phyloP scores from a whole-genome alignment of 1,140 invertebrate species.

The Microplitis demolitor region DNA sequence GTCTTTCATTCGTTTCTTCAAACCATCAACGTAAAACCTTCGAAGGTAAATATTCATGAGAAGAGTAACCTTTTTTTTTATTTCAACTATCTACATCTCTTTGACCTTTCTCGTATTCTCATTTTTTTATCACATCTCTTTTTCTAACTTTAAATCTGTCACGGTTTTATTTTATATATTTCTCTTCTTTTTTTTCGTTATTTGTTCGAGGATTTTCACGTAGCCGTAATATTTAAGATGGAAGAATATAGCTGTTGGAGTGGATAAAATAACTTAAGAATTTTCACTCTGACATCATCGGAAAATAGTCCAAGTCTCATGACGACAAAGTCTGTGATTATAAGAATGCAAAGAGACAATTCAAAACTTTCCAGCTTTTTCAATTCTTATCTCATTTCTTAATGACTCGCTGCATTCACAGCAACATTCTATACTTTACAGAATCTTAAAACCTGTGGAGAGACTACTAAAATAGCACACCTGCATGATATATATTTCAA shows the following conservation, averaged over 20 bases:
- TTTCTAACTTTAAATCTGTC: conserved; percentile 2
- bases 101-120: background rate
- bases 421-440: background rate
- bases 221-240: background rate
- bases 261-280: background rate
- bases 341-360: too few relatives aligned
- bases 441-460: background rate
- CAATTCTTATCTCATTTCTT: too few relatives aligned
- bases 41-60: conserved; percentile 3
- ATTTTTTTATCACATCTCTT: background rate
- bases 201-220: background rate
- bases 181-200: background rate
- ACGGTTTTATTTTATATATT: background rate
- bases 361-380: too few relatives aligned
- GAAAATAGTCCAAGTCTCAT: background rate
- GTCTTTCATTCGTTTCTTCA: background rate
- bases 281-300: background rate
- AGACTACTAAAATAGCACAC: background rate
- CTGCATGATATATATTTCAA: background rate
- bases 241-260: background rate
- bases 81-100: conserved; percentile 7
- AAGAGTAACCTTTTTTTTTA: background rate
- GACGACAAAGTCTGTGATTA: background rate
- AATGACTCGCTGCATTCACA: background rate
- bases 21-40: background rate